Base-by-base conservation (phyloP, 2,113 vertebrate genomes). In the Xyrauchen texanus region DNA sequence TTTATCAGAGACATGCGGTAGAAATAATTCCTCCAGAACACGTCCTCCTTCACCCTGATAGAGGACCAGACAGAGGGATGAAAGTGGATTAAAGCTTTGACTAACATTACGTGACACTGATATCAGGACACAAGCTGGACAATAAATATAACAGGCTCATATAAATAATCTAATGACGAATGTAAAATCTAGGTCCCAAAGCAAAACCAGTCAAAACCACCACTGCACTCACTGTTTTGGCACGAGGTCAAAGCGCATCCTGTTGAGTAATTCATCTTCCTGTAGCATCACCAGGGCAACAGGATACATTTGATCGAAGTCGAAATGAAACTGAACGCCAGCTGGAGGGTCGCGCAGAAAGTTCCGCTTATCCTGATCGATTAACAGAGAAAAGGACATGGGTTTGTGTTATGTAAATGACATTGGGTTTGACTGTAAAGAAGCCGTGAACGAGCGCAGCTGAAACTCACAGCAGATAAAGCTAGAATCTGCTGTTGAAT, bases 21-120 rank as follows among this genome's bases (percentile, higher is more conserved):
- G 87, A 99, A 98, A 79, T 99, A 99, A 87, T 99, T 99, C 88
- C 97, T 97, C 97, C 98, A 99, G 85, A 99, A 99, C 7, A 95
- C 90, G 3, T 99, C 98, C 88, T 99, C 98, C 86, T 98, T 99
- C 81, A 98, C 92, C 0, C 98, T 99, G 88, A 77, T 34, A 34
- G 1, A 34, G 21, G 21, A 34, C 3, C 21, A 34, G 21, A 34
- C 21, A 34, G 21, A 34, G 21, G 21, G 21, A 3, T 1, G 21
- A 34, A 34, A 34, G 3, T 34, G 21, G 21, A 34, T 34, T 34
- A 34, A 34, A 34, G 21, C 21, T 34, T 34, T 34, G 21, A 34
- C 21, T 34, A 34, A 34, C 21, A 34, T 34, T 34, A 34, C 21
- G 3, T 34, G 3, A 34, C 21, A 34, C 21, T 34, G 21, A 34